phyloP scores from a whole-genome alignment of 2,888 invertebrate genomes.

The Idaea straminata region DNA sequence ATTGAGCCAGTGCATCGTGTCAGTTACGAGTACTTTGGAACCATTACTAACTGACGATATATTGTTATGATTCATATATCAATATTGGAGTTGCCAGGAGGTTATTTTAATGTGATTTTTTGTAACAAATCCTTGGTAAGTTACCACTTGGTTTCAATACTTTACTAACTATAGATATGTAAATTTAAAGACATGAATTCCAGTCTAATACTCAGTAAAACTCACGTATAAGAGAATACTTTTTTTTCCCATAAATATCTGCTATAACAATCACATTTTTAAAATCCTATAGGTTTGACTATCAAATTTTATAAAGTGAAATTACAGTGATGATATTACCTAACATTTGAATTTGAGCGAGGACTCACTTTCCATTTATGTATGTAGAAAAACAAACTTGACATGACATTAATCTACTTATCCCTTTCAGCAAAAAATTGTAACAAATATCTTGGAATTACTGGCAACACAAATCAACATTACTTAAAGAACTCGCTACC shows the following conservation, averaged over 20 bases:
- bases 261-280: too few relatives aligned
- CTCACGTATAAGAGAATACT: too few relatives aligned
- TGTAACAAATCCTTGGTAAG: background rate
- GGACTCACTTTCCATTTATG: too few relatives aligned
- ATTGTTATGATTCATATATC: background rate
- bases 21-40: background rate
- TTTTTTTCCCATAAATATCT: too few relatives aligned
- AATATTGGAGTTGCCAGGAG: background rate
- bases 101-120: background rate
- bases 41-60: background rate
- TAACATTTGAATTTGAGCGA: too few relatives aligned
- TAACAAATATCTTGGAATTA: background rate
- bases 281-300: too few relatives aligned
- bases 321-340: too few relatives aligned
- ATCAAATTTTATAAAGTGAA: too few relatives aligned
- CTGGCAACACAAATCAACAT: background rate
- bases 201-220: too few relatives aligned
- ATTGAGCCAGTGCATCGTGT: background rate
- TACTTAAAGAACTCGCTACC: background rate
- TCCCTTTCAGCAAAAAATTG: background rate
- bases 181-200: too few relatives aligned
- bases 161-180: background rate
- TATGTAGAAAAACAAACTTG: background rate
- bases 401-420: background rate
- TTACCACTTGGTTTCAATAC: background rate